Evolutionary conservation across 2,113 vertebrate species (phyloP).

Genomic region (Guaruba guarouba): DNA sequence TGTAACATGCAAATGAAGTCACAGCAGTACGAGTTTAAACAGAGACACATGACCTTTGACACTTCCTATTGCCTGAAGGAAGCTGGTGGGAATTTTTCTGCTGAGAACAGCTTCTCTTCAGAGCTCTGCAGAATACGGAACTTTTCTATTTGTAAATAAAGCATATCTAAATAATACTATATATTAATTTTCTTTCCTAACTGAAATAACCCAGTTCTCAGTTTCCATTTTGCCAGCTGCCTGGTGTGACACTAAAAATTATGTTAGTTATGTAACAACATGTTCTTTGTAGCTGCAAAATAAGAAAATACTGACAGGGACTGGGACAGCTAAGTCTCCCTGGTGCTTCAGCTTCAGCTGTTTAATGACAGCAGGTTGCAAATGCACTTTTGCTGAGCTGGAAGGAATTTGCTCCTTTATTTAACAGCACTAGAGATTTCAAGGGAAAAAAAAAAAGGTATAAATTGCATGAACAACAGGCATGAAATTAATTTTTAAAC

Average conservation of each 20-base stretch:
- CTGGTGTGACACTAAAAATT: slow-evolving; percentile 53
- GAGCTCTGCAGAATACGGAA: background rate
- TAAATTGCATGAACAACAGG: background rate
- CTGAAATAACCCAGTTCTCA: slow-evolving; percentile 55
- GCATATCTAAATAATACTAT: background rate
- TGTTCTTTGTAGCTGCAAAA: slow-evolving; percentile 28
- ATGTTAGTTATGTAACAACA: slow-evolving; percentile 62
- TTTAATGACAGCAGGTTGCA: slow-evolving; percentile 18
- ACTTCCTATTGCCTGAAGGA: background rate
- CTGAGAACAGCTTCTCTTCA: background rate
- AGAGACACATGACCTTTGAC: background rate
- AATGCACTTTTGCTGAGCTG: slow-evolving; percentile 18
- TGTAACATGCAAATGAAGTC: background rate
- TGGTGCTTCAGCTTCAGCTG: slow-evolving; percentile 34
- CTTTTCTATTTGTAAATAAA: slow-evolving; percentile 13
- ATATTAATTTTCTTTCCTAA: background rate
- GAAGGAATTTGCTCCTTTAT: background rate
- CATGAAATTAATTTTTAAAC: slow-evolving; percentile 4
- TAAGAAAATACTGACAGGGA: slow-evolving; percentile 37
- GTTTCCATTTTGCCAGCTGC: slow-evolving; percentile 38
- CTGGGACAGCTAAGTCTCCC: background rate
- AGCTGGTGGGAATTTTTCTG: background rate
- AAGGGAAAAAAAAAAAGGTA: background rate
- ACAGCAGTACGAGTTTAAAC: background rate
- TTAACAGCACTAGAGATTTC: background rate